Evolutionary conservation across 2,113 vertebrate species (phyloP), one percentile per base, ranked within the genome.

Genomic region (Trinectes maculatus): DNA sequence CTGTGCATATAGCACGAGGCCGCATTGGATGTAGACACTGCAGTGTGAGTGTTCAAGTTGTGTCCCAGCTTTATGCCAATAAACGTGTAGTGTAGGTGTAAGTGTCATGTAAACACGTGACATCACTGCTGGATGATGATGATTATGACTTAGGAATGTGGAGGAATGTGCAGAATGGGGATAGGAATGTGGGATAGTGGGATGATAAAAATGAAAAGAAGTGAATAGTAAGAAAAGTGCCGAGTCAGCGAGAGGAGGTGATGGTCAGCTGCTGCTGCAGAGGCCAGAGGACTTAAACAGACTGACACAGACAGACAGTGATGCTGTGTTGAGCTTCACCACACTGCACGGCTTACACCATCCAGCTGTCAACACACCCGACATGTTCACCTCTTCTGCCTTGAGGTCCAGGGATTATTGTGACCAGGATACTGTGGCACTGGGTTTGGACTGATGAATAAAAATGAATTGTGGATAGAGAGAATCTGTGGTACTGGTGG

Each of bases 281-380:
- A 11, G 26, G 71, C 42, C 2, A 13, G 55, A 11, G 40, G 56
- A 70, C 13, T 2, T 42, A 34, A 40, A 9, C 36, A 59, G 71
- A 83, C 2, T 75, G 87, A 86, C 78, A 46, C 15, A 31, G 52
- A 72, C 28, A 42, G 74, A 28, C 68, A 79, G 65, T 83, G 82
- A 86, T 58, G 52, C 74, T 39, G 57, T 72, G 68, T 51, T 72
- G 67, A 74, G 71, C 65, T 74, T 4, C 47, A 25, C 55, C 46
- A 0, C 26, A 42, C 46, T 5, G 11, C 54, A 25, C 1, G 5
- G 34, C 19, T 21, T 59, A 72, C 58, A 62, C 3, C 55, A 44
- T 3, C 22, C 1, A 56, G 5, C 59, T 65, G 65, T 69, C 80
- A 13, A 25, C 11, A 25, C 3, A 8, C 31, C 60, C 54, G 74